These are phyloP conservation scores for Apogon hyalosoma DNA, from an alignment of 2,797 vertebrate genomes.

Conservation along the genomic window DNA sequence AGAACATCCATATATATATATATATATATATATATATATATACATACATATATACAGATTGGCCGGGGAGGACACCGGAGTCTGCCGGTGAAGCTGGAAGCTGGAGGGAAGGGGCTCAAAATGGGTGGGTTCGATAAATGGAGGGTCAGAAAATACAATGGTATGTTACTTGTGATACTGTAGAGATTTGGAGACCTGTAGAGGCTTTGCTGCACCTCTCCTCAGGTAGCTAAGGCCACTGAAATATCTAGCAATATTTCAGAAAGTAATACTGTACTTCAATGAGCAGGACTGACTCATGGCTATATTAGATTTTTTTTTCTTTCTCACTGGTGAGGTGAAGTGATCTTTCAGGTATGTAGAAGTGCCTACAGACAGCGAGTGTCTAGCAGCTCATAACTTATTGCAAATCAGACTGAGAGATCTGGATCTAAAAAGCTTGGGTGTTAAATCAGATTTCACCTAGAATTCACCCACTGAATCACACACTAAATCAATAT, in stretches of 20 bases:
- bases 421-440: too few species aligned
- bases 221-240: neutral
- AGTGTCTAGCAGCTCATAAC: too few species aligned
- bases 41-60: constrained; percentile 9
- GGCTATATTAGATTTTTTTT: neutral
- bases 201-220: neutral
- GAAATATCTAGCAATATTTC: neutral
- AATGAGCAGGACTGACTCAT: neutral
- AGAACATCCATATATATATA: constrained; percentile 12
- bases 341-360: neutral
- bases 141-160: neutral
- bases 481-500: too few species aligned
- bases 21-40: neutral
- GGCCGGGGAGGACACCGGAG: constrained; percentile 13
- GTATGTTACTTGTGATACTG: neutral
- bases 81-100: constrained; percentile 15
- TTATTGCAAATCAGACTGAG: too few species aligned
- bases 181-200: neutral
- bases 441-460: too few species aligned
- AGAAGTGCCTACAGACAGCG: too few species aligned
- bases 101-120: constrained; percentile 10
- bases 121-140: constrained; percentile 1
- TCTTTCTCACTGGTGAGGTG: neutral
- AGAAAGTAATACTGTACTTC: neutral
- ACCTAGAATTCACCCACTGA: too few species aligned